A percentile compares a stretch with the other conserved stretches of the same genome.
These are phyloP conservation scores for Parus major DNA, from an alignment of 2,113 vertebrate species.

Conservation along the genomic window DNA sequence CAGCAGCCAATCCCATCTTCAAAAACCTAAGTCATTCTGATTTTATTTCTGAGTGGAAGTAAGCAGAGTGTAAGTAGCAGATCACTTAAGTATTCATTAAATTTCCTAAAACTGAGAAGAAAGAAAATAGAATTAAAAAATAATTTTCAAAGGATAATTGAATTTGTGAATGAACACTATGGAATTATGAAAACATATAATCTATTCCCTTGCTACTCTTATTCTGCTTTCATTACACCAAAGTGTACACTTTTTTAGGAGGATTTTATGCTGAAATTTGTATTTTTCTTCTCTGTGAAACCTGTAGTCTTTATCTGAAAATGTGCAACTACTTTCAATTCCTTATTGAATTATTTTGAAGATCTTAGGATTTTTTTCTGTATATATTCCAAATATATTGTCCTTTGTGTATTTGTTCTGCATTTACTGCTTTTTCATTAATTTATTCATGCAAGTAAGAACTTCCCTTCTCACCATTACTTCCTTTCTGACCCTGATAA, in stretches of 20 bases:
- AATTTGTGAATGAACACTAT: not conserved
- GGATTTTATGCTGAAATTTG: not conserved
- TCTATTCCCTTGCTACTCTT: not conserved
- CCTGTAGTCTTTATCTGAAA: not conserved
- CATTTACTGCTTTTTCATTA: not conserved
- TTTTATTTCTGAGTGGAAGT: not conserved
- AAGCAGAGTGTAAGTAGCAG: not conserved
- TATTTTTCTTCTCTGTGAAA: not conserved
- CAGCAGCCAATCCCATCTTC: not conserved
- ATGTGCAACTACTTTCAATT: not conserved
- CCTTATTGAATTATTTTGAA: not conserved
- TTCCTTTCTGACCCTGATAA: not conserved
- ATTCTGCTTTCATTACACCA: not conserved
- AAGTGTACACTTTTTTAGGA: not conserved
- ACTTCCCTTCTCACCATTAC: not conserved
- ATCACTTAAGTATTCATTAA: not conserved
- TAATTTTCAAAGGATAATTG: not conserved
- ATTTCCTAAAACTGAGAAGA: not conserved
- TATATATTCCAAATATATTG: not conserved
- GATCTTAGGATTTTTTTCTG: not conserved
- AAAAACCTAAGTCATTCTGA: fast-evolving
- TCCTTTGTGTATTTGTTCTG: not conserved
- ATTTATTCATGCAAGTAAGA: not conserved
- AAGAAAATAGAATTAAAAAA: not conserved
- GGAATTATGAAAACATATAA: not conserved